Percentiles rank a stretch among this genome's conserved stretches.
Conservation (phyloP, 2,888 invertebrate genomes). For the Xylocampa areola region DNA sequence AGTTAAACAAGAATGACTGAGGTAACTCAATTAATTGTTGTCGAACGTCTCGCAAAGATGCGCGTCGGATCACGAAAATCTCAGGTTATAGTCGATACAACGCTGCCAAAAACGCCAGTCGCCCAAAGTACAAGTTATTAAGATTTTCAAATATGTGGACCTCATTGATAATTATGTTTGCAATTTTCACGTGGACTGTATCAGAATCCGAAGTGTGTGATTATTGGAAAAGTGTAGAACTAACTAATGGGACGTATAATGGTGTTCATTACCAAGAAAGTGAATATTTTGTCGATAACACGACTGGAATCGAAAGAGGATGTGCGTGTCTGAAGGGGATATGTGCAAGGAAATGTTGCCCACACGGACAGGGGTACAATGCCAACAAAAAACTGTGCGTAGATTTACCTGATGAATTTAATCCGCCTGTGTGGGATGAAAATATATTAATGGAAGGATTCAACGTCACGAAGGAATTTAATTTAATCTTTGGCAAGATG, state of each 20-base stretch:
- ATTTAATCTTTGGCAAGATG: conserved; percentile 67
- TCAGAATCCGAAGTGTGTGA: conserved; percentile 41
- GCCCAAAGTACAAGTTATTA: conserved; percentile 9
- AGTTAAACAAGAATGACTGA: too few species aligned
- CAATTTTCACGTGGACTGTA: conserved; percentile 10
- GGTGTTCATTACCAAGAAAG: conserved; percentile 62
- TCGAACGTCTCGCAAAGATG: conserved; percentile 1
- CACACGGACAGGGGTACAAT: conserved; percentile 65
- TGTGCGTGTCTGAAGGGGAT: conserved; percentile 69
- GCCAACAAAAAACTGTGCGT: conserved; percentile 3
- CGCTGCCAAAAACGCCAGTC: conserved; percentile 18
- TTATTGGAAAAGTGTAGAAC: conserved; percentile 32
- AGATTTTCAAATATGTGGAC: conserved; percentile 24
- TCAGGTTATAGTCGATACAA: conserved; percentile 18
- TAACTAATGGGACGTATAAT: conserved; percentile 42
- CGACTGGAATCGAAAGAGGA: conserved; percentile 60
- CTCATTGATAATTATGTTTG: conserved; percentile 24
- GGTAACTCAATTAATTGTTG: background rate
- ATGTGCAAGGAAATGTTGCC: conserved; percentile 78
- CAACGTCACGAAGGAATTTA: conserved; percentile 64
- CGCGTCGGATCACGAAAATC: conserved; percentile 24
- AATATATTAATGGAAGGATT: conserved; percentile 49
- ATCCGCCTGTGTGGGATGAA: conserved; percentile 69
- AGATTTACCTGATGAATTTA: conserved; percentile 33
- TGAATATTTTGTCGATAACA: conserved; percentile 67